phyloP scores from a whole-genome alignment of 2,797 vertebrate species.

The Lycodopsis pacificus region DNA sequence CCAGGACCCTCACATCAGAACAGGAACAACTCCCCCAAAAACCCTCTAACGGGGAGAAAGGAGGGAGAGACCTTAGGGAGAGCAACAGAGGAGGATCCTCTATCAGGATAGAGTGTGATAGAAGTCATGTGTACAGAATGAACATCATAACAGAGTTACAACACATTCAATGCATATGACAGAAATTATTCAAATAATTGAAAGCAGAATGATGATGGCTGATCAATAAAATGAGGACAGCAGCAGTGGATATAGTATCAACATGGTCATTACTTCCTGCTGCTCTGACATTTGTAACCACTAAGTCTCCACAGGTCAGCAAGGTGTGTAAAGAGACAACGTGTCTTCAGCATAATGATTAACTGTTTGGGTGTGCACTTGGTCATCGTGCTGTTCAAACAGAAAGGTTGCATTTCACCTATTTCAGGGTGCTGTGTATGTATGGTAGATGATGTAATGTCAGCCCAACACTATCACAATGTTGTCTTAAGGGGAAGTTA shows the following conservation, averaged over 20 bases:
- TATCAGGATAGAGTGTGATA: background rate
- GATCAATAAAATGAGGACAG: background rate
- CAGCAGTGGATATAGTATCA: background rate
- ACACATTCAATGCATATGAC: background rate
- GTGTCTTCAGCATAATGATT: background rate
- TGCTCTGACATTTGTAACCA: background rate
- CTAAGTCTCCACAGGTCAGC: background rate
- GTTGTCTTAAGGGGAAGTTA: background rate
- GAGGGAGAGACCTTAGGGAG: background rate
- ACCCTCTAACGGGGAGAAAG: too few relatives aligned
- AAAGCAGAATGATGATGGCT: background rate
- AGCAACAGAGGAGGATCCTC: background rate
- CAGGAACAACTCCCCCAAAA: too few relatives aligned
- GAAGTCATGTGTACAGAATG: background rate
- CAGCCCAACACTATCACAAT: constrained; percentile 1
- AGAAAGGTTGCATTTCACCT: background rate
- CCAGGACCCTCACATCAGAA: too few relatives aligned
- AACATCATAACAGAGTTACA: background rate
- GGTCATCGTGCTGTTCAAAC: background rate
- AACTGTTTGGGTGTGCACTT: background rate
- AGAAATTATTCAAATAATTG: background rate
- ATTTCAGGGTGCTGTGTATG: background rate
- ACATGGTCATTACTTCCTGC: background rate
- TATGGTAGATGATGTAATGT: constrained; percentile 1
- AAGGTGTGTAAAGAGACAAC: background rate